phyloP scores from a whole-genome alignment of 2,113 vertebrate species.

The Mesocricetus auratus region DNA sequence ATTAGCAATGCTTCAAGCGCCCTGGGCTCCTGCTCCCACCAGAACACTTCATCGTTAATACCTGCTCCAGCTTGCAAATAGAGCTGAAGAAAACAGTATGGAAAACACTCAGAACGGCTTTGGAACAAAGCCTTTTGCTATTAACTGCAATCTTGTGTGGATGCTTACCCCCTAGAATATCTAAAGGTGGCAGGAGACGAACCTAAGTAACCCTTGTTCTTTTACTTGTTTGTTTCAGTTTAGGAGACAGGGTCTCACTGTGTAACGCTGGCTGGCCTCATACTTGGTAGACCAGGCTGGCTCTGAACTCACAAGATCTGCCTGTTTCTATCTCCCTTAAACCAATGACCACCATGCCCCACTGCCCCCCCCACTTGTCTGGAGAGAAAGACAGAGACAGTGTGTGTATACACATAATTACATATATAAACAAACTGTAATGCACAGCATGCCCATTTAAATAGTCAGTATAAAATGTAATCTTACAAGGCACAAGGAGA shows the following conservation, averaged over 20 bases:
- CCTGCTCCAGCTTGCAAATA: constrained; percentile 73
- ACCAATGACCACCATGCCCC: no score
- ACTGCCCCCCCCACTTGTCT: neutral
- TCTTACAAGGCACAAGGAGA: constrained; percentile 49
- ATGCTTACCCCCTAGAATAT: constrained; percentile 53
- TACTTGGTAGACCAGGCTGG: neutral
- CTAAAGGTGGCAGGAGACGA: constrained; percentile 56
- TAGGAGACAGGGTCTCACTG: neutral
- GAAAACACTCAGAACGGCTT: constrained; percentile 60
- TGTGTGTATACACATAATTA: neutral
- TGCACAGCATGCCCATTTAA: neutral
- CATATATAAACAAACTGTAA: neutral
- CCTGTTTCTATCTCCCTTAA: neutral
- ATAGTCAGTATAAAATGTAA: constrained; percentile 44
- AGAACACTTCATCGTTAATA: constrained; percentile 82
- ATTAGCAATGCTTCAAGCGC: constrained; percentile 77
- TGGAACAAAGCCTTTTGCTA: constrained; percentile 73
- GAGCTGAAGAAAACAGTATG: constrained; percentile 76
- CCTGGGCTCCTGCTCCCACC: constrained; percentile 71
- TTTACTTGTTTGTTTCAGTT: neutral
- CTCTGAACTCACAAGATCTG: neutral
- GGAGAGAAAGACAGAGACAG: no score
- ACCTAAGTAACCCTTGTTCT: constrained; percentile 31
- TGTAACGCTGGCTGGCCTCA: neutral
- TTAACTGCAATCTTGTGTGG: constrained; percentile 34